Conservation (phyloP, 2,797 vertebrate genomes). For the Silurus lanzhouensis region DNA sequence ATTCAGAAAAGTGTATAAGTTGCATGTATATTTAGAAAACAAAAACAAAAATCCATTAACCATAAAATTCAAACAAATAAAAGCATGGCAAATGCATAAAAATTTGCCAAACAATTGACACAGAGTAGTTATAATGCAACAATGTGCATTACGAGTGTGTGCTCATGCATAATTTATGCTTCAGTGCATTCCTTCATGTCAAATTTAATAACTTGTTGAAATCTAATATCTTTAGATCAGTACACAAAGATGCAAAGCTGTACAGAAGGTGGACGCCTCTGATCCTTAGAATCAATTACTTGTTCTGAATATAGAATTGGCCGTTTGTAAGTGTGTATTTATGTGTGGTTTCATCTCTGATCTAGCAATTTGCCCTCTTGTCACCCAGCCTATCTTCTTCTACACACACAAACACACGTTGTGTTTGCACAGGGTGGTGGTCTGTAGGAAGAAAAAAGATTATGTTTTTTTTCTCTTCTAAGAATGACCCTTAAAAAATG, state of each 20-base stretch:
- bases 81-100: background rate
- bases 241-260: background rate
- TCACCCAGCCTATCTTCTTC: slow-evolving; percentile 34
- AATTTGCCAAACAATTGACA: background rate
- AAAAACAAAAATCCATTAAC: background rate
- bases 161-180: slow-evolving; percentile 2
- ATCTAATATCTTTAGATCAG: slow-evolving; percentile 24
- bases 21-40: no score
- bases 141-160: background rate
- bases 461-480: slow-evolving; percentile 8
- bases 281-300: slow-evolving; percentile 8
- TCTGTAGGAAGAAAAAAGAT: slow-evolving; percentile 18
- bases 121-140: background rate
- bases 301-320: background rate
- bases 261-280: background rate
- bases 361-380: slow-evolving; percentile 36
- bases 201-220: slow-evolving; percentile 21
- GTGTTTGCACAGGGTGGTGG: slow-evolving; percentile 47
- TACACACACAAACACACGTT: slow-evolving; percentile 23
- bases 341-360: slow-evolving; percentile 19
- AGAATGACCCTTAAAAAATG: slow-evolving; percentile 32
- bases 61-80: background rate
- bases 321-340: slow-evolving; percentile 10
- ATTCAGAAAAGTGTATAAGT: no score
- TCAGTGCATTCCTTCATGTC: slow-evolving; percentile 15